These are phyloP conservation scores for Drosophila triauraria DNA, from an alignment of 1,140 invertebrate genomes.

Conservation along the genomic window DNA sequence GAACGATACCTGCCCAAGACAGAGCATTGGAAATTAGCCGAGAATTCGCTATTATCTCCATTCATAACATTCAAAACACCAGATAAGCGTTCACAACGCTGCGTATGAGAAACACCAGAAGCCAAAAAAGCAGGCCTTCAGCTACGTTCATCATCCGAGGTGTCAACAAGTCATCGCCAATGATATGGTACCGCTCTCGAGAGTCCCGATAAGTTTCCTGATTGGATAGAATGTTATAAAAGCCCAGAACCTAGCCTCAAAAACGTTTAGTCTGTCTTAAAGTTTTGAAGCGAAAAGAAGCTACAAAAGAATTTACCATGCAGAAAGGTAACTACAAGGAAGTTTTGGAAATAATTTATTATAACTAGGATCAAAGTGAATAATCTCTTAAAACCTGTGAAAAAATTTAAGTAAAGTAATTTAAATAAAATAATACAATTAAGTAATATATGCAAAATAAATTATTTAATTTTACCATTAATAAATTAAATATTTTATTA, in stretches of 20 bases:
- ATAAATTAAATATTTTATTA: too few species aligned
- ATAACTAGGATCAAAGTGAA: too few species aligned
- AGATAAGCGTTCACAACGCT: conserved; percentile 41
- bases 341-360: too few species aligned
- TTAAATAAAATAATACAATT: too few species aligned
- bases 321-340: conserved; percentile 51
- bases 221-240: conserved; percentile 62
- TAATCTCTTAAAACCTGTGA: too few species aligned
- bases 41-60: conserved; percentile 42
- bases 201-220: conserved; percentile 49
- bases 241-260: conserved; percentile 9
- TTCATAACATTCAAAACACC: conserved; percentile 26
- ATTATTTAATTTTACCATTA: too few species aligned
- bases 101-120: conserved; percentile 40
- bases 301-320: conserved; percentile 39
- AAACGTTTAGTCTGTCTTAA: conserved; percentile 57
- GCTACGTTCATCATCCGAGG: conserved; percentile 35
- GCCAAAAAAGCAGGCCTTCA: conserved; percentile 38
- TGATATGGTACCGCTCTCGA: conserved; percentile 38
- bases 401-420: too few species aligned
- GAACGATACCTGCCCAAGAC: conserved; percentile 31
- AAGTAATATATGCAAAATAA: too few species aligned
- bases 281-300: conserved; percentile 29
- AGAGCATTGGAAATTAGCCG: conserved; percentile 51
- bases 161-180: conserved; percentile 51